phyloP scores from a whole-genome alignment of 2,888 invertebrate genomes.

The Ochropacha duplaris region DNA sequence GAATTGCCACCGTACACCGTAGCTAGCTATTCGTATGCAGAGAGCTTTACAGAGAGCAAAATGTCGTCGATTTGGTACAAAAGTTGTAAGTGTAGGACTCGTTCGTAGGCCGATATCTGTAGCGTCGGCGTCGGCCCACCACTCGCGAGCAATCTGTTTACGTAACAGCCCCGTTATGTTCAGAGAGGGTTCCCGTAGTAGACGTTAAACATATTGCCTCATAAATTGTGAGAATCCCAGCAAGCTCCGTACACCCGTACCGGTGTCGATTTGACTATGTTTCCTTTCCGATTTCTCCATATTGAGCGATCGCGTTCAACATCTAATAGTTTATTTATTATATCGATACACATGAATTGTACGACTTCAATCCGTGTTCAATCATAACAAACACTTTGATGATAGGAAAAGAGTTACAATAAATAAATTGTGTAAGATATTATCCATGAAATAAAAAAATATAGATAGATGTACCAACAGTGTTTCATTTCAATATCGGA shows the following conservation, averaged over 20 bases:
- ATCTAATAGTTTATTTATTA: slow-evolving; percentile 42
- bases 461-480: too few species aligned
- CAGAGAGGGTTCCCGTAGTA: slow-evolving; percentile 78
- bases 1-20: slow-evolving; percentile 30
- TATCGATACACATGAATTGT: slow-evolving; percentile 7
- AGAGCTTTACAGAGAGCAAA: slow-evolving; percentile 49
- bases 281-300: slow-evolving; percentile 74
- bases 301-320: slow-evolving; percentile 61
- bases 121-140: slow-evolving; percentile 53
- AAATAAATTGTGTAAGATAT: neutral
- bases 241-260: slow-evolving; percentile 68
- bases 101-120: slow-evolving; percentile 71
- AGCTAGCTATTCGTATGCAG: slow-evolving; percentile 43
- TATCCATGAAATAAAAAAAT: neutral
- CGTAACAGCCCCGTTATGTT: slow-evolving; percentile 82
- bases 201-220: slow-evolving; percentile 83
- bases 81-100: slow-evolving; percentile 63
- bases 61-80: slow-evolving; percentile 36
- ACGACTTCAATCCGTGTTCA: neutral
- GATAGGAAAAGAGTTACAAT: neutral
- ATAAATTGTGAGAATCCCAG: slow-evolving; percentile 81
- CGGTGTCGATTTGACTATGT: slow-evolving; percentile 80
- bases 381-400: neutral
- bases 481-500: neutral
- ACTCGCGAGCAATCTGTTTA: slow-evolving; percentile 81